Evolutionary conservation across 2,113 vertebrate species (phyloP).

Genomic region (Sialia sialis): DNA sequence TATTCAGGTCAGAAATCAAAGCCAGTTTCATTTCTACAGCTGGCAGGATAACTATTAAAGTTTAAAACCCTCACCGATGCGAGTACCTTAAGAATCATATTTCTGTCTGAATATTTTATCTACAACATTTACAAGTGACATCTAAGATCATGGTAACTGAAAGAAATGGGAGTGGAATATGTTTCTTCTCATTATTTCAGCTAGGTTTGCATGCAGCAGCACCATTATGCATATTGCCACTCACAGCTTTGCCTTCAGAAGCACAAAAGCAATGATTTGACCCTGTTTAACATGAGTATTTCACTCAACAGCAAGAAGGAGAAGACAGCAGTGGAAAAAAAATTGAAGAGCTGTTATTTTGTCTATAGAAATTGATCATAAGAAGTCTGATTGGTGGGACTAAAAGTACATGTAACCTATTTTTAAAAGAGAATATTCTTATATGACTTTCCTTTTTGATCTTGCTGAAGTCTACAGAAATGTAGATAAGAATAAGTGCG

Average conservation of each 20-base stretch:
- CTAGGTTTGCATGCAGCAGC: not conserved
- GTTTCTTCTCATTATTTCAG: not conserved
- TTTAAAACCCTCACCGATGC: not conserved
- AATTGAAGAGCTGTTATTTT: not conserved
- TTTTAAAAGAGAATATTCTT: not conserved
- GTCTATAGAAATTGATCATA: not conserved
- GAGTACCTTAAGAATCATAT: not conserved
- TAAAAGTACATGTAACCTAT: not conserved
- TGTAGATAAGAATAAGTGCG: not conserved
- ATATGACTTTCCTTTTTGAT: not conserved
- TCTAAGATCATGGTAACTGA: not conserved
- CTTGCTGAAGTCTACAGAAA: not conserved
- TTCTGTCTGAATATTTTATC: constrained; percentile 23
- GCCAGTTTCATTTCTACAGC: not conserved
- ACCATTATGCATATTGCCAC: not conserved
- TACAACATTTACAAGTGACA: not conserved
- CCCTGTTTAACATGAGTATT: not conserved
- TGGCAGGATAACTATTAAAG: constrained; percentile 22
- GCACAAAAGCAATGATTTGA: not conserved
- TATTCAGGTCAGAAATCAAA: constrained; percentile 49
- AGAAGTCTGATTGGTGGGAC: not conserved
- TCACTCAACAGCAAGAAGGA: not conserved
- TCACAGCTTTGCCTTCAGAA: not conserved
- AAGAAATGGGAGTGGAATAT: not conserved
- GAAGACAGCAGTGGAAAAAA: not conserved